Percentiles rank a stretch among this genome's conserved stretches.
These are phyloP conservation scores for Mythimna ferrago DNA, from an alignment of 2,888 invertebrate genomes.

Conservation along the genomic window DNA sequence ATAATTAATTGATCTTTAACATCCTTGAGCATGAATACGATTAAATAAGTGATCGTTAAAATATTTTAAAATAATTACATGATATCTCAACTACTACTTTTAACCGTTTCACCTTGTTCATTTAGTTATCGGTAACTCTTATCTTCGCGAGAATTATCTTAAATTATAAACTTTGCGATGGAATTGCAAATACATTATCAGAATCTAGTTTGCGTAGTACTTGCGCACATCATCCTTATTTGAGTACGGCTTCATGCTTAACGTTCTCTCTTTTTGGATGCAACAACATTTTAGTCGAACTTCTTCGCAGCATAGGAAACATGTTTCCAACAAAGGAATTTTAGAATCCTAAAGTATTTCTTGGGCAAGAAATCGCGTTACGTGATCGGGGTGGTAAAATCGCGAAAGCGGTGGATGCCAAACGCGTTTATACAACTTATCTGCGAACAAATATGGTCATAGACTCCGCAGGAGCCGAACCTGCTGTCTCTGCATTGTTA, in stretches of 20 bases:
- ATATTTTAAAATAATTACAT: constrained; percentile 72
- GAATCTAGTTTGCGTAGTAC: constrained; percentile 38
- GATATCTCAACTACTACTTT: constrained; percentile 52
- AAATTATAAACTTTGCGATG: constrained; percentile 56
- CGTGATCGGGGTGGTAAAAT: constrained; percentile 79
- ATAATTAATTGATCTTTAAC: constrained; percentile 77
- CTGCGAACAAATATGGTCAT: constrained; percentile 77
- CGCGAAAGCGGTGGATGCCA: constrained; percentile 72
- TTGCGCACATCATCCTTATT: constrained; percentile 46
- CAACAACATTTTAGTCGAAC: constrained; percentile 51
- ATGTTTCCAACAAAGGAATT: constrained; percentile 76
- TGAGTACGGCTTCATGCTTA: constrained; percentile 29
- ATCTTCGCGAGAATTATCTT: constrained; percentile 57
- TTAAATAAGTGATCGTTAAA: constrained; percentile 78
- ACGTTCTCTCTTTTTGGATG: constrained; percentile 42
- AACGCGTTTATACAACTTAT: constrained; percentile 74
- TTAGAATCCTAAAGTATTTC: constrained; percentile 75
- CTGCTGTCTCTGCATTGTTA: constrained; percentile 65
- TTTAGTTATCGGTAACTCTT: constrained; percentile 49
- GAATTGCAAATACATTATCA: constrained; percentile 49
- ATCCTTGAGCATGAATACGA: constrained; percentile 72
- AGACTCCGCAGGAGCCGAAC: constrained; percentile 69
- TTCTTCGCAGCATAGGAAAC: constrained; percentile 62
- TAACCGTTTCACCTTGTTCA: constrained; percentile 47
- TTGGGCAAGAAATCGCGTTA: constrained; percentile 75